Evolutionary conservation across 2,888 invertebrate species (phyloP).

Genomic region (Drymonia ruficornis): DNA sequence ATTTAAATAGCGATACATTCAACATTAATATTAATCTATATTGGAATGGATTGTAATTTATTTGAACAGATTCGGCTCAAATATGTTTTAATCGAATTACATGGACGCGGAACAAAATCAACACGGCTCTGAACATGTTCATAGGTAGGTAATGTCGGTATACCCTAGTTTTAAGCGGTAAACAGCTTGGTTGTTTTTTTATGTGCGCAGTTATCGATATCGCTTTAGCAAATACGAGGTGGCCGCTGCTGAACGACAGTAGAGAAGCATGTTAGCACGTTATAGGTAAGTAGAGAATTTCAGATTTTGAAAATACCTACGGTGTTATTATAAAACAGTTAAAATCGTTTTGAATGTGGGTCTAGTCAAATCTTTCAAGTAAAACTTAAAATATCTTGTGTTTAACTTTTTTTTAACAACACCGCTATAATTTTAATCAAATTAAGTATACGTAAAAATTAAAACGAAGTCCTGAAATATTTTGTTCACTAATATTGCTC

Average conservation of each 20-base stretch:
- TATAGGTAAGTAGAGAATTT: not conserved
- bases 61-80: conserved; percentile 14
- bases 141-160: not conserved
- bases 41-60: conserved; percentile 18
- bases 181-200: conserved; percentile 1
- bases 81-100: conserved; percentile 22
- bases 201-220: conserved; percentile 16
- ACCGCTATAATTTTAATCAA: too few species aligned
- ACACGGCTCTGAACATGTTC: not conserved
- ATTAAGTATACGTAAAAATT: too few species aligned
- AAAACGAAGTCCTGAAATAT: too few species aligned
- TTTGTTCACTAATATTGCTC: too few species aligned
- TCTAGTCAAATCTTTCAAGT: too few species aligned
- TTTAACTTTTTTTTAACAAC: too few species aligned
- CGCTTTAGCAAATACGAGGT: conserved; percentile 16
- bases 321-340: too few species aligned
- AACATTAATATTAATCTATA: conserved; percentile 10
- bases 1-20: too few species aligned
- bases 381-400: too few species aligned
- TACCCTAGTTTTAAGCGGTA: not conserved
- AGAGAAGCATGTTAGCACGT: not conserved
- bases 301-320: too few species aligned
- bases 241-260: too few species aligned
- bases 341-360: too few species aligned
- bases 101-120: not conserved